These are phyloP conservation scores for Sinocyclocheilus anshuiensis DNA, from an alignment of 2,113 vertebrate genomes.

Conservation along the genomic window DNA sequence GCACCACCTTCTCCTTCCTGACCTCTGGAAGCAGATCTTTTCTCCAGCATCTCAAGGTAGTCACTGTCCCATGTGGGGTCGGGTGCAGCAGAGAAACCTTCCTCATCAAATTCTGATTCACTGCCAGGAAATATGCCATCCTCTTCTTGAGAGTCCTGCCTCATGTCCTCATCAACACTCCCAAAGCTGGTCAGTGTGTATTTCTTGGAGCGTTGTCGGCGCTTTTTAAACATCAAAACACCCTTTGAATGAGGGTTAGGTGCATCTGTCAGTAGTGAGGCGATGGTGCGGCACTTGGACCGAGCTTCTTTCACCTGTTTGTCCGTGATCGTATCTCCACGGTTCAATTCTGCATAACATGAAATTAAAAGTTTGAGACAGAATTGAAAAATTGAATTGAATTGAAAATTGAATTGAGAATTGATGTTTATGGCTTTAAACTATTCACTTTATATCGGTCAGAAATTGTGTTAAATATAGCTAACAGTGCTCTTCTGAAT, in stretches of 20 bases:
- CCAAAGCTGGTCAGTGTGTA: slow-evolving; percentile 98
- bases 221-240: slow-evolving; percentile 98
- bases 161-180: slow-evolving; percentile 88
- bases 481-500: not conserved
- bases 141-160: slow-evolving; percentile 83
- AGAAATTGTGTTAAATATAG: not conserved
- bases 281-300: slow-evolving; percentile 95
- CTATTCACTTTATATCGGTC: not conserved
- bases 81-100: slow-evolving; percentile 87
- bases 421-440: not conserved
- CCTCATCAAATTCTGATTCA: slow-evolving; percentile 98
- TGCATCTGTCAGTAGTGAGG: slow-evolving; percentile 91
- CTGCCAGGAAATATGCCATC: slow-evolving; percentile 90
- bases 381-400: not conserved
- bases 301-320: slow-evolving; percentile 95
- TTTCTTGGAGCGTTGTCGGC: slow-evolving; percentile 96
- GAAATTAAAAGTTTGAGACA: slow-evolving; percentile 44
- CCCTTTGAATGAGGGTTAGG: slow-evolving; percentile 98
- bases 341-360: slow-evolving; percentile 84
- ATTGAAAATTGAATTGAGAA: not conserved
- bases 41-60: slow-evolving; percentile 87
- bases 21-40: slow-evolving; percentile 73
- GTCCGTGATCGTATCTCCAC: slow-evolving; percentile 88
- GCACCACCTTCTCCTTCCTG: slow-evolving; percentile 65
- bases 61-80: slow-evolving; percentile 92